phyloP scores from a whole-genome alignment of 2,888 invertebrate genomes.

The Sesamia inferens region DNA sequence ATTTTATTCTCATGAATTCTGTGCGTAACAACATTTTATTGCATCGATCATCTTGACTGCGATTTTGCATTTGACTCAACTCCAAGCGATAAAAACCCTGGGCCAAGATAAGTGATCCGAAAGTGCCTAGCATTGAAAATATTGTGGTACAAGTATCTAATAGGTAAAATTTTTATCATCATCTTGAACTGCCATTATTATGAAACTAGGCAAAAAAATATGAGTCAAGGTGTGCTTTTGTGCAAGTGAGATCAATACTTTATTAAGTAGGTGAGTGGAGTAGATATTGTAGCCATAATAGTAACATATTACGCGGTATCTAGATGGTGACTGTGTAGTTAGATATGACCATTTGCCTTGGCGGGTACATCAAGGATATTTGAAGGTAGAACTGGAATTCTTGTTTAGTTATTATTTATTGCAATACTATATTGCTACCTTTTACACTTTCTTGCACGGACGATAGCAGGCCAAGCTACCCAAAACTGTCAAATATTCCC shows the following conservation, averaged over 20 bases:
- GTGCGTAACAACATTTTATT: neutral
- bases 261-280: constrained; percentile 16
- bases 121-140: too few species aligned
- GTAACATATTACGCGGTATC: neutral
- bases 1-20: neutral
- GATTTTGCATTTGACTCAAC: neutral
- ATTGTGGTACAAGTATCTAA: neutral
- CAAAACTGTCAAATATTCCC: too few species aligned
- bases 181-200: neutral
- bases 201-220: constrained; percentile 19
- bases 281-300: neutral
- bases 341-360: neutral
- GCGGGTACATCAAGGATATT: too few species aligned
- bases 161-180: neutral
- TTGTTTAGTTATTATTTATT: too few species aligned
- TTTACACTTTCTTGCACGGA: too few species aligned
- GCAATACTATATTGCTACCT: too few species aligned
- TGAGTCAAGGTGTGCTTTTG: constrained; percentile 23
- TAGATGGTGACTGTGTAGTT: neutral
- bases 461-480: too few species aligned
- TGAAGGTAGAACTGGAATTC: neutral
- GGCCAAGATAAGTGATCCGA: neutral
- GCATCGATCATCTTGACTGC: neutral
- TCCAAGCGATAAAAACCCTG: neutral
- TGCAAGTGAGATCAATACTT: constrained; percentile 5